Percentiles rank a stretch among this genome's conserved stretches.
These are phyloP conservation scores for Chionodraco myersi DNA, from an alignment of 2,113 vertebrate species.

Conservation along the genomic window DNA sequence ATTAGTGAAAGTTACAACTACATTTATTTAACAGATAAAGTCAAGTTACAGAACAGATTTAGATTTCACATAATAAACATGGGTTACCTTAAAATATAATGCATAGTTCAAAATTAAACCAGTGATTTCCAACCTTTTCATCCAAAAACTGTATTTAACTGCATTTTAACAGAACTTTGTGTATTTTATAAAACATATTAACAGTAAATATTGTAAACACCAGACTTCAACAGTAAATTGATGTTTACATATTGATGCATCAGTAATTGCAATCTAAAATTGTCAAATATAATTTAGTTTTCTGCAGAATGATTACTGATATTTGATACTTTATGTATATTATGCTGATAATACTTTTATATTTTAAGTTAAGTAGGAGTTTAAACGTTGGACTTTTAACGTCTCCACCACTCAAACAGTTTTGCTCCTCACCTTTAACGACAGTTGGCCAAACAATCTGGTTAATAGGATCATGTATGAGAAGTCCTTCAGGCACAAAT, in stretches of 20 bases:
- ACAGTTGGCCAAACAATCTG: background rate
- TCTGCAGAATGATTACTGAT: background rate
- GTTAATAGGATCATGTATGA: slow-evolving; percentile 14
- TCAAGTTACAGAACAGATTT: background rate
- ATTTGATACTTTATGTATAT: background rate
- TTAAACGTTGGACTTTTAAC: background rate
- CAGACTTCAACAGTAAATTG: background rate
- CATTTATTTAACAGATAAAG: background rate
- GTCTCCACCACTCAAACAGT: too few relatives aligned
- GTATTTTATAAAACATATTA: background rate
- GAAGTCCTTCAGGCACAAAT: slow-evolving; percentile 12
- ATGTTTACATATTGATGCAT: background rate
- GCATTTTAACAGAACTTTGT: too few relatives aligned
- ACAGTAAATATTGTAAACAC: too few relatives aligned
- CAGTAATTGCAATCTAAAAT: background rate
- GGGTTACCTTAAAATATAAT: background rate
- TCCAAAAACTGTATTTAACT: too few relatives aligned
- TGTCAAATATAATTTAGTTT: background rate
- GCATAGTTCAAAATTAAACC: background rate
- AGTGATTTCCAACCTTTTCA: background rate
- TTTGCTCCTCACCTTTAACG: too few relatives aligned
- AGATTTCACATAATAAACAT: background rate
- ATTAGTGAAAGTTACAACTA: slow-evolving; percentile 12
- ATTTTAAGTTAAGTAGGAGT: background rate
- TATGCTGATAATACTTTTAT: background rate